Conservation (phyloP, 53 echinoderm and acorn worm genomes). For the Apostichopus leukothele region DNA sequence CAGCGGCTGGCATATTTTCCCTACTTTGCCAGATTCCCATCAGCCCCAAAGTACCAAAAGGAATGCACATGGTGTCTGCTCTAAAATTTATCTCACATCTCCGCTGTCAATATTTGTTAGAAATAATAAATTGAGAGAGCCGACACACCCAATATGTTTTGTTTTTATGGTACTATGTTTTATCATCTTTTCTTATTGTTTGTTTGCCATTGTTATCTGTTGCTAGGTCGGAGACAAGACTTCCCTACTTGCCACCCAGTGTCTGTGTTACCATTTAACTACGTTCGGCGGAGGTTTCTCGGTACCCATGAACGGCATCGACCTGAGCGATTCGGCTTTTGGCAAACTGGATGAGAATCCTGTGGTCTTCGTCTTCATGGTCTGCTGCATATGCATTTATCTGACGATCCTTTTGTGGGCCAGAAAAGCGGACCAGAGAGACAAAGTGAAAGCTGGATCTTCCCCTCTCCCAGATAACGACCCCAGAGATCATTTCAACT, state of each 20-base stretch:
- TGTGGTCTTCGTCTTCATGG: conserved; percentile 83
- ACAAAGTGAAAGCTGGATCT: conserved; percentile 69
- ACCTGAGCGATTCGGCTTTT: conserved; percentile 78
- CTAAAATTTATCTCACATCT: no score
- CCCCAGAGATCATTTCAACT: conserved; percentile 71
- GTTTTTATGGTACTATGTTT: no score
- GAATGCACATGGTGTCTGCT: no score
- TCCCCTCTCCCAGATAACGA: conserved; percentile 77
- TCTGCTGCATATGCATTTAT: conserved; percentile 66
- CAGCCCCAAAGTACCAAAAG: no score
- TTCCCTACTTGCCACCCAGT: conserved; percentile 3
- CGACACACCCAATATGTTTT: no score
- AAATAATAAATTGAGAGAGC: no score
- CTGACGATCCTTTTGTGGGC: conserved; percentile 76
- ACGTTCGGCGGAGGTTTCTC: conserved; percentile 84
- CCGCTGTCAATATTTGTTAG: no score
- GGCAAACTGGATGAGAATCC: conserved; percentile 90
- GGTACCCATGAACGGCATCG: conserved; percentile 86
- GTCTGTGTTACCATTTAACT: conserved; percentile 71
- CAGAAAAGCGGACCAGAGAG: conserved; percentile 79
- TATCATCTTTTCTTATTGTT: background rate
- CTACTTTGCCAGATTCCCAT: no score
- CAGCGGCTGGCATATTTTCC: no score
- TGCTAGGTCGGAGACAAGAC: conserved; percentile 14
- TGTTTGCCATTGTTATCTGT: background rate